phyloP scores from a whole-genome alignment of 2,888 invertebrate genomes.

The Cephus pulcher region DNA sequence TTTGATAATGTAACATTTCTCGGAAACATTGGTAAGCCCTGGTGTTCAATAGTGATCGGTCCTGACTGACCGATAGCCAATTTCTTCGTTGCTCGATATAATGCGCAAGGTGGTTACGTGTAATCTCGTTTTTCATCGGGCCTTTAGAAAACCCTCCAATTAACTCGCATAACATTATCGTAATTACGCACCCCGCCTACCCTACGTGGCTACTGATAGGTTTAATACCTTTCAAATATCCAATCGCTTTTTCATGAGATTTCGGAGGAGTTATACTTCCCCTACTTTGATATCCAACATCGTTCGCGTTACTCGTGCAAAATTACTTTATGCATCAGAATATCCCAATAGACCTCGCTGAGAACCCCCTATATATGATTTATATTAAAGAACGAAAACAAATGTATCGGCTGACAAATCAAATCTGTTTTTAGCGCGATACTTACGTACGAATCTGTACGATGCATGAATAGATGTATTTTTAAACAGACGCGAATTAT shows the following conservation, averaged over 20 bases:
- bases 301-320: not conserved
- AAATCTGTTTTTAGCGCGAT: not conserved
- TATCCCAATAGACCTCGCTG: not conserved
- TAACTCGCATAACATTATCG: constrained; percentile 61
- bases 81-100: constrained; percentile 47
- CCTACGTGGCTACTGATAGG: constrained; percentile 45
- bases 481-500: not conserved
- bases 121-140: constrained; percentile 57
- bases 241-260: constrained; percentile 28
- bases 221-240: constrained; percentile 48
- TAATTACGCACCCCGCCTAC: constrained; percentile 50
- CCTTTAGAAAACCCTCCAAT: constrained; percentile 55
- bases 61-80: constrained; percentile 42
- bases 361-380: not conserved
- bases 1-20: too few species aligned
- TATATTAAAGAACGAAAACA: not conserved
- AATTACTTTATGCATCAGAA: not conserved
- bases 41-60: not conserved
- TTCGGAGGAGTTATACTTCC: constrained; percentile 14
- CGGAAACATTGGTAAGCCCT: not conserved
- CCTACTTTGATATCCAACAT: not conserved
- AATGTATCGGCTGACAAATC: not conserved
- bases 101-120: constrained; percentile 35
- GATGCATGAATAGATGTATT: not conserved
- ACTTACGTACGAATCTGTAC: not conserved